Evolutionary conservation across 2,797 vertebrate genomes (phyloP).

Genomic region (Nyctibius grandis): DNA sequence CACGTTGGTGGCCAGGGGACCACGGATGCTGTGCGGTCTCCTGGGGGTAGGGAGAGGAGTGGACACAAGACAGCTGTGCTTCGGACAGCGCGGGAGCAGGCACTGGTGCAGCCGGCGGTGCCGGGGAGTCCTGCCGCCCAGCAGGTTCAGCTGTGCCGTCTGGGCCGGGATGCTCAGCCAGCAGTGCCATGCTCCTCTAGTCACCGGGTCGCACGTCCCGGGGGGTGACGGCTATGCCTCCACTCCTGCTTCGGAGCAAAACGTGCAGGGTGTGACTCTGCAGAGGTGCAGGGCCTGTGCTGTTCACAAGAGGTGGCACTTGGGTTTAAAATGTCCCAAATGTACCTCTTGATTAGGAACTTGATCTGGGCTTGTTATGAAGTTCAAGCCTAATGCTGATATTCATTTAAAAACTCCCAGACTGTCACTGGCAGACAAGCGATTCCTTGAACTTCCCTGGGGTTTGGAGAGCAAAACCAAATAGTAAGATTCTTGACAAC

Average conservation of each 20-base stretch:
- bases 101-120: background rate
- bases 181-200: slow-evolving; percentile 48
- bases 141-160: slow-evolving; percentile 49
- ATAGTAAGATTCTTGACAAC: background rate
- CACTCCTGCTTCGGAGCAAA: background rate
- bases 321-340: background rate
- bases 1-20: background rate
- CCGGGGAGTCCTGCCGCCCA: background rate
- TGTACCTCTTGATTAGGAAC: background rate
- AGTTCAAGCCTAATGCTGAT: background rate
- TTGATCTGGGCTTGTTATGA: background rate
- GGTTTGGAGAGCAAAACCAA: background rate
- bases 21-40: background rate
- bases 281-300: background rate
- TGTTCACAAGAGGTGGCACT: background rate
- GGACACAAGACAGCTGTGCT: background rate
- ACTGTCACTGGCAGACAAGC: background rate
- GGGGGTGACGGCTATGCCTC: background rate
- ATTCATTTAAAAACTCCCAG: background rate
- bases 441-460: background rate
- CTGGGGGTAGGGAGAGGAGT: background rate
- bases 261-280: fast-evolving
- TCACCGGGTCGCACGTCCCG: fast-evolving
- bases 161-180: background rate
- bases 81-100: background rate